These are phyloP conservation scores for Ormyrus nitidulus DNA, from an alignment of 2,888 invertebrate species.

Conservation along the genomic window DNA sequence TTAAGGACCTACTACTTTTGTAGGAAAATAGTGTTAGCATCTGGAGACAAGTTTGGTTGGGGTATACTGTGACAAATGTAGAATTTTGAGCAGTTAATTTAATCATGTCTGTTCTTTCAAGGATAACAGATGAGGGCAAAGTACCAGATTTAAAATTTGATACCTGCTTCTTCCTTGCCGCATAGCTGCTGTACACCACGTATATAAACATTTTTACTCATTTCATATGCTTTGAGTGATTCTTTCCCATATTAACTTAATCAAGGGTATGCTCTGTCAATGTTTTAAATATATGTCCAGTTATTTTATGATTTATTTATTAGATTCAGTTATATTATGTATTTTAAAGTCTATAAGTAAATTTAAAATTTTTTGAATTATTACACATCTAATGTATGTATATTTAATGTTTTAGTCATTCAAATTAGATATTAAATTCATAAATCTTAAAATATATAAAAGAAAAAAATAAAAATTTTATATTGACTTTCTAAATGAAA, in stretches of 20 bases:
- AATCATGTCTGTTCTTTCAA: too few relatives aligned
- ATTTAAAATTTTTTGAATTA: too few relatives aligned
- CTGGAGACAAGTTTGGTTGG: slow-evolving; percentile 5
- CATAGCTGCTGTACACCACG: slow-evolving; percentile 40
- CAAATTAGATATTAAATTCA: too few relatives aligned
- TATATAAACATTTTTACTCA: neutral
- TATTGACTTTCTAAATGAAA: neutral
- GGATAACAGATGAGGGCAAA: neutral
- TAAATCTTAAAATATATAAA: neutral
- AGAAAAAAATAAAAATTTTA: neutral
- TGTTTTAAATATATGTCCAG: neutral
- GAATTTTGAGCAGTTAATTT: neutral
- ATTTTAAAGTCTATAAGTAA: too few relatives aligned
- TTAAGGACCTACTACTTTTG: slow-evolving; percentile 28
- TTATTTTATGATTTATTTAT: too few relatives aligned
- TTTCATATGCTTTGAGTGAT: neutral
- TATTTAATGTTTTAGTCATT: too few relatives aligned
- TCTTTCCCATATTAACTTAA: neutral
- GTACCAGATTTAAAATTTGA: neutral
- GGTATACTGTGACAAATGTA: neutral
- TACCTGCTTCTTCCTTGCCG: slow-evolving; percentile 27
- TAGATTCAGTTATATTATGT: too few relatives aligned
- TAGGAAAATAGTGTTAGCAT: neutral
- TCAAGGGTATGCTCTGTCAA: neutral
- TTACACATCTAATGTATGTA: too few relatives aligned